Conservation (phyloP, 2,797 vertebrate genomes). For the Enteromius argenteus region DNA sequence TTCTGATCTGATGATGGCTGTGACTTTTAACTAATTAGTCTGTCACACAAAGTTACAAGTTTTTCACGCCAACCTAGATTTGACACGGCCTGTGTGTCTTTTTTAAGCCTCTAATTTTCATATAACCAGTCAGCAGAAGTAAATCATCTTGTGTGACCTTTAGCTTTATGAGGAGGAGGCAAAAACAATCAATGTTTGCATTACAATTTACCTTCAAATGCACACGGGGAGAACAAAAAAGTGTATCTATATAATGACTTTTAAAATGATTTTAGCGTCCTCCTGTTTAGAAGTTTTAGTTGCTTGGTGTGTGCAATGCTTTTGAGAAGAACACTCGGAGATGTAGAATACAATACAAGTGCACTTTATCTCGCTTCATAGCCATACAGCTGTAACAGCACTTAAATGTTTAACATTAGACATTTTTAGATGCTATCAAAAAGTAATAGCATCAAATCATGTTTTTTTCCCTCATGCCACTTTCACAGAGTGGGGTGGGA, state of each 20-base stretch:
- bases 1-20: constrained; percentile 79
- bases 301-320: constrained; percentile 17
- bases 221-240: neutral
- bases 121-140: constrained; percentile 33
- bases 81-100: constrained; percentile 60
- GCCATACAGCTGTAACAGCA: constrained; percentile 36
- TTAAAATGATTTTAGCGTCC: neutral
- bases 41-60: constrained; percentile 73
- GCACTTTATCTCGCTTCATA: constrained; percentile 51
- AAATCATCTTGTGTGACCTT: constrained; percentile 26
- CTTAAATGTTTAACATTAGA: constrained; percentile 61
- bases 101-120: constrained; percentile 29
- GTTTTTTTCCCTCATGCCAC: constrained; percentile 19
- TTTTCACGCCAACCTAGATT: constrained; percentile 75
- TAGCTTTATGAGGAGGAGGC: constrained; percentile 2
- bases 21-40: constrained; percentile 80
- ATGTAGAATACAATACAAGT: constrained; percentile 20
- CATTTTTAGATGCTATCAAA: constrained; percentile 64
- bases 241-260: neutral
- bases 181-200: constrained; percentile 29
- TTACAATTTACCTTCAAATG: constrained; percentile 1
- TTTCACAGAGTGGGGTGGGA: constrained; percentile 43
- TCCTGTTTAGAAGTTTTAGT: constrained; percentile 25
- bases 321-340: constrained; percentile 39
- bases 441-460: constrained; percentile 32